Base-by-base conservation (phyloP, 2,888 invertebrate species). In the Himalopsyche japonica region DNA sequence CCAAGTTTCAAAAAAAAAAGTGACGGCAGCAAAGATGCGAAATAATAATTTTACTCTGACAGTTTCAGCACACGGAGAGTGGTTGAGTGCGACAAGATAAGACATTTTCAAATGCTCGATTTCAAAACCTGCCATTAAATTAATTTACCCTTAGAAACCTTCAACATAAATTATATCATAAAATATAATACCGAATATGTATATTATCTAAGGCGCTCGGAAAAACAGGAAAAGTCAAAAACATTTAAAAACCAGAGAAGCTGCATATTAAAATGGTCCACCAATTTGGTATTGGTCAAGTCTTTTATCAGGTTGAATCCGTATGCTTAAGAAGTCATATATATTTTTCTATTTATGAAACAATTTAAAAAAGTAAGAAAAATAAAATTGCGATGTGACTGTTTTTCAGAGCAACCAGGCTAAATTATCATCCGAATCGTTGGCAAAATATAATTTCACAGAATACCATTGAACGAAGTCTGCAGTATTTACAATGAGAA, bases 131-230 rank as follows among this genome's bases (percentile, higher is more conserved):
- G 76, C 82, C 82, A 79, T 82, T 79, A 79, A 70, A 79, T 76
- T 79, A 79, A 79, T 82, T 57, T 79, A 82, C 82, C 82, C 82
- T 64, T 70, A 77, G n/a, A 43, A 64, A 79, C 82, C 43, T 70
- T 79, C 70, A 70, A 70, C 70, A 30, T 70, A 70, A 70, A 70
- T 70, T 70, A 47, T 70, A 49, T 10, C 79, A 37, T 30, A 77
- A 76, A 30, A 82, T 82, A 82, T 57, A 57, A 82, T 79, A 79
- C 48, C 49, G 32, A 82, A 82, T 48, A 82, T 82, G 48, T 82
- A 43, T 82, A 27, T 82, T 64, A 70, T 70, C 70, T 70, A 70
- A 20, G 70, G 70, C 12, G 27, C 70, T 27, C 70, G 30, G 27
- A 27, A 70, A 24, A 70, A 30, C 12, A 27, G 30, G 15, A 7